Evolutionary conservation across 2,888 invertebrate genomes (phyloP), one percentile per base, ranked within the genome.

Genomic region (Sclerodermus sp.): DNA sequence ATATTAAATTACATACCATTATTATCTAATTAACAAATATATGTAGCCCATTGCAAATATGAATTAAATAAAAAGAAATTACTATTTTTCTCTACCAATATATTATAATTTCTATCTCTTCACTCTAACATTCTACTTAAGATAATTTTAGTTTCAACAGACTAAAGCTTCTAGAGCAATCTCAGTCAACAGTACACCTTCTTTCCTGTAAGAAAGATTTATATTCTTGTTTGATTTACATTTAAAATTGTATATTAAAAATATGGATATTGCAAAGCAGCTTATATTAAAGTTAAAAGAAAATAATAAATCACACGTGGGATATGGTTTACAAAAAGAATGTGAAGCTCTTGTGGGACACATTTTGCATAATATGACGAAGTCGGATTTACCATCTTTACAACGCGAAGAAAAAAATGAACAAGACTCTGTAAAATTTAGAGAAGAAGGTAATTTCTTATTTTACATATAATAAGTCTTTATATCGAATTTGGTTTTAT

Each of bases 121-220:
- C 23, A 5, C 8, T 23, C 3, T 5, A 3, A 23, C 23, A 23
- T 23, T 57, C 53, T 55, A 47, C 64, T 62, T 48, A 67, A 53
- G 67, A 70, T 76, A 77, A 77, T 70, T 77, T 77, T 77, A 76
- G 76, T 76, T 67, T 71, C 73, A 70, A 70, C 68, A 60, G 68
- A 70, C 70, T 70, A 61, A 63, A 63, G 66, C 66, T 62, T 67
- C 62, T 58, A 55, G 61, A 64, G 67, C 62, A 56, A 60, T 58
- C 57, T 61, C 63, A 61, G 67, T 57, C 67, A 66, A 70, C 23
- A 23, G 23, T 30, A 31, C 13, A 43, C 15, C 30, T 16, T 31
- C 6, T 14, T 16, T 43, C 31, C 18, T 31, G 12, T 31, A 16
- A 32, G 18, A 16, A 12, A 29, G 29, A 37, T 34, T 34, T 34